phyloP scores from a whole-genome alignment of 2,888 invertebrate genomes.

The Thecophora atra region DNA sequence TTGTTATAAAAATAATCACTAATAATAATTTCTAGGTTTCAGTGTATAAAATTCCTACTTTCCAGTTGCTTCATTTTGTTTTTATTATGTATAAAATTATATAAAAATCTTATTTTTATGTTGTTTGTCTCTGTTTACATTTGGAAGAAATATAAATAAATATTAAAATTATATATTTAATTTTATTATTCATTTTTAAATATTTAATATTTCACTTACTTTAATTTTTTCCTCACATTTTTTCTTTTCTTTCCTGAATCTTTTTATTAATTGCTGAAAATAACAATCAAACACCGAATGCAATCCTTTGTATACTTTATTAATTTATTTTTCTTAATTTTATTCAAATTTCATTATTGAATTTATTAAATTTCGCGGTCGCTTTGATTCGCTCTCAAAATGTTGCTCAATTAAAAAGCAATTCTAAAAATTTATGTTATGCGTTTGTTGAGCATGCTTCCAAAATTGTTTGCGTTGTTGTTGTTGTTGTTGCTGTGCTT shows the following conservation, averaged over 20 bases:
- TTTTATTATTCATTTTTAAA: not conserved
- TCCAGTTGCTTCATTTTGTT: no score
- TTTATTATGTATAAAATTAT: no score
- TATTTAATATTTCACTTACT: not conserved
- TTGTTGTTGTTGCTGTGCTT: not conserved
- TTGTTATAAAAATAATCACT: no score
- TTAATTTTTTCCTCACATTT: not conserved
- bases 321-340: not conserved
- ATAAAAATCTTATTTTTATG: no score
- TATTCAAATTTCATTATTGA: no score
- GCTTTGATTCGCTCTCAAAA: not conserved
- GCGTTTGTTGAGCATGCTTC: constrained; percentile 16
- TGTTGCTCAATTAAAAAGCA: constrained; percentile 13
- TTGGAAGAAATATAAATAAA: not conserved
- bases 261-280: not conserved
- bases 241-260: not conserved
- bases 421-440: constrained; percentile 29
- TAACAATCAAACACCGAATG: not conserved
- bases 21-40: no score
- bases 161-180: not conserved
- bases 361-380: not conserved
- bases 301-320: not conserved
- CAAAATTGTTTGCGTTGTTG: constrained; percentile 20
- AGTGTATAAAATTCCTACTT: no score
- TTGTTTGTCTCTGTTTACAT: no score